A percentile compares a stretch with the other conserved stretches of the same genome.
These are phyloP conservation scores for Ips typographus DNA, from an alignment of 1,140 invertebrate genomes.

Conservation along the genomic window DNA sequence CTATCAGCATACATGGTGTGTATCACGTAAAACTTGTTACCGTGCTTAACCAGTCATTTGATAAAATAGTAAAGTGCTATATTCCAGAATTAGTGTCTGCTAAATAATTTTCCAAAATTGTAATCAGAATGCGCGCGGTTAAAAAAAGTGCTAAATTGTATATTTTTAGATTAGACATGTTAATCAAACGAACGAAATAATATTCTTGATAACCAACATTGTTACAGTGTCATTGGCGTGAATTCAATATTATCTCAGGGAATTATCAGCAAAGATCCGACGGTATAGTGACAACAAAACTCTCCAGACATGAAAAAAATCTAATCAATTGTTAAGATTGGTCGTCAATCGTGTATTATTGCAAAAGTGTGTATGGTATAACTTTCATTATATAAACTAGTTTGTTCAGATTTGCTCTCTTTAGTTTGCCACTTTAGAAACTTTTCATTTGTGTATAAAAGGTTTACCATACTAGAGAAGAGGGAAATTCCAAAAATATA, in stretches of 20 bases:
- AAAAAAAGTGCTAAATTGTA: too few relatives aligned
- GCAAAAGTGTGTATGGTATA: too few relatives aligned
- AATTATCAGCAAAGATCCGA: background rate
- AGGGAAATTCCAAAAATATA: too few relatives aligned
- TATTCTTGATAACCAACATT: too few relatives aligned
- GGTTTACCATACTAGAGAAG: too few relatives aligned
- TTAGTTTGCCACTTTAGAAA: too few relatives aligned
- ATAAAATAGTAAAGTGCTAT: constrained; percentile 11
- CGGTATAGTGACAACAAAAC: constrained; percentile 5
- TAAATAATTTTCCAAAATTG: background rate
- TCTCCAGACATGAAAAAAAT: constrained; percentile 3
- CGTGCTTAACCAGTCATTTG: background rate
- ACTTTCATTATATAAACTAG: too few relatives aligned
- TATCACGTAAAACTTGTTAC: constrained; percentile 17
- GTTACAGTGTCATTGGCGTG: background rate
- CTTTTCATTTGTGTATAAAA: too few relatives aligned
- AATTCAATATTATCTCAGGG: constrained; percentile 1
- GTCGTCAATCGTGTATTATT: background rate
- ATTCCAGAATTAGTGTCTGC: background rate
- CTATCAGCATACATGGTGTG: background rate
- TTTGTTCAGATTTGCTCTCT: too few relatives aligned
- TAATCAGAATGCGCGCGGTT: background rate
- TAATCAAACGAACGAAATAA: too few relatives aligned
- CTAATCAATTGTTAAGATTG: constrained; percentile 6
- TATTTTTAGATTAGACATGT: too few relatives aligned